phyloP scores from a whole-genome alignment of 2,888 invertebrate genomes.

The Metopia argyrocephala region DNA sequence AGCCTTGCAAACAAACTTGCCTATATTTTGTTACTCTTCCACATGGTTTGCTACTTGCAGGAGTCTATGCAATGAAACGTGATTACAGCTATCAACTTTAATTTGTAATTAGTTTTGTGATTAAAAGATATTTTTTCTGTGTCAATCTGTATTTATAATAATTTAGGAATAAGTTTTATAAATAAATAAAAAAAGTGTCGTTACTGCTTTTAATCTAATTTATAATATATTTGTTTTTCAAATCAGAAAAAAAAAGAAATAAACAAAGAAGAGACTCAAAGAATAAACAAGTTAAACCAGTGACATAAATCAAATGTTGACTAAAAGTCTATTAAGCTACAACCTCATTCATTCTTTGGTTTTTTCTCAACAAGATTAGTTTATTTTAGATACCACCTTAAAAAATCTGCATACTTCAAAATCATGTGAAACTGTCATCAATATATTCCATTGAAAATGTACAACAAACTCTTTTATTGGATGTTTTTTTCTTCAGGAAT shows the following conservation, averaged over 20 bases:
- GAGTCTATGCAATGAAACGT: too few species aligned
- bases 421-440: conserved; percentile 18
- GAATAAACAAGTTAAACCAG: conserved; percentile 8
- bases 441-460: conserved; percentile 1
- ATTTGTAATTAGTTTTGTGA: too few species aligned
- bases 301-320: conserved; percentile 39
- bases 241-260: not conserved
- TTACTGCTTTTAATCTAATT: conserved; percentile 1
- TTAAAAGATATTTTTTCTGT: not conserved
- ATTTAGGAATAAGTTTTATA: not conserved
- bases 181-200: too few species aligned
- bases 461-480: too few species aligned
- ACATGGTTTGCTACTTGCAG: too few species aligned
- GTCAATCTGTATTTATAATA: conserved; percentile 13
- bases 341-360: not conserved
- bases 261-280: not conserved
- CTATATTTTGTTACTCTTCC: too few species aligned
- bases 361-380: not conserved
- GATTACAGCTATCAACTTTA: too few species aligned
- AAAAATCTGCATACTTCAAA: not conserved
- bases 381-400: not conserved
- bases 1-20: too few species aligned
- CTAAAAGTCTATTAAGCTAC: conserved; percentile 44
- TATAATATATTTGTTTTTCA: conserved; percentile 11
- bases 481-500: not conserved